Evolutionary conservation across 2,113 vertebrate genomes (phyloP).

Genomic region (Thalassarche chlororhynchos): DNA sequence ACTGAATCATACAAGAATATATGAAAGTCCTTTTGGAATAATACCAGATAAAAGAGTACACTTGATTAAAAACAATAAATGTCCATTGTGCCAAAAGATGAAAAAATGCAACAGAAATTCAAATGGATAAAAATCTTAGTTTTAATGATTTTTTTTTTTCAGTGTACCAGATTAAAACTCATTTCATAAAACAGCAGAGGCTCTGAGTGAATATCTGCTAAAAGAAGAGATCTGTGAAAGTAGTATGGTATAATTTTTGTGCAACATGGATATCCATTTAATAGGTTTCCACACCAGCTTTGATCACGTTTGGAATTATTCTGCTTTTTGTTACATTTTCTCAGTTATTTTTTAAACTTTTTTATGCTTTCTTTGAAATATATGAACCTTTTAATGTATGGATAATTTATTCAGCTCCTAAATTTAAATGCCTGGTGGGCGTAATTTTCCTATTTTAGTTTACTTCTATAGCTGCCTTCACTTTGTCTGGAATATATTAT

Average conservation of each 20-base stretch:
- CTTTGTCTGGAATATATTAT: slow-evolving; percentile 76
- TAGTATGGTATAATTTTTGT: slow-evolving; percentile 39
- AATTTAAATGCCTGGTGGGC: slow-evolving; percentile 75
- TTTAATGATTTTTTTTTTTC: neutral
- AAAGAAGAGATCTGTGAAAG: slow-evolving; percentile 45
- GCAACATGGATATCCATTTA: slow-evolving; percentile 58
- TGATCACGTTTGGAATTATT: slow-evolving; percentile 72
- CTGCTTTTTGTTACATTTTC: slow-evolving; percentile 72
- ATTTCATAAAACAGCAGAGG: slow-evolving; percentile 53
- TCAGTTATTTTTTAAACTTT: slow-evolving; percentile 64
- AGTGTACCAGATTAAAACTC: slow-evolving; percentile 53
- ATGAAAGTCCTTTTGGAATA: neutral
- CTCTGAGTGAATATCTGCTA: slow-evolving; percentile 9
- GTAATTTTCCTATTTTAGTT: slow-evolving; percentile 77
- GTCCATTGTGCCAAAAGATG: neutral
- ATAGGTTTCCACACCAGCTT: slow-evolving; percentile 64
- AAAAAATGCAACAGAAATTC: slow-evolving; percentile 29
- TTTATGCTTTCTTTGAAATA: slow-evolving; percentile 73
- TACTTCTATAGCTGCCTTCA: slow-evolving; percentile 72
- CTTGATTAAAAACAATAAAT: slow-evolving; percentile 17
- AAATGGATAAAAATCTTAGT: slow-evolving; percentile 28
- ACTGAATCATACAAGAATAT: neutral
- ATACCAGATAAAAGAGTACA: neutral
- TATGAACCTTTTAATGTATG: slow-evolving; percentile 74
- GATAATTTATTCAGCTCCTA: slow-evolving; percentile 78